Conservation (phyloP, 2,113 vertebrate species). For the Hippocampus mohnikei region DNA sequence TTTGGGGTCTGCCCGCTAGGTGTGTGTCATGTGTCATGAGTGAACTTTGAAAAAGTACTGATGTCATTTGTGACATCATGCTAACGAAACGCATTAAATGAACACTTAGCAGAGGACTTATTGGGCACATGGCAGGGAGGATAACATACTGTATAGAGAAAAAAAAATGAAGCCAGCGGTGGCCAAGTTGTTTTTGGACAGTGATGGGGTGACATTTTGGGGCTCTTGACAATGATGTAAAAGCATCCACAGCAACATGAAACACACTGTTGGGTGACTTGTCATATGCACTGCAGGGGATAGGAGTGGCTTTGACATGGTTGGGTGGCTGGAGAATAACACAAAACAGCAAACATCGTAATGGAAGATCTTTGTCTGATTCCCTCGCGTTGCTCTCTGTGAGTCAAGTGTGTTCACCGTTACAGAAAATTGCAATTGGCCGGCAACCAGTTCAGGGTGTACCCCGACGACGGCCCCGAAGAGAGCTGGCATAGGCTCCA, state of each 20-base stretch:
- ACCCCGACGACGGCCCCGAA: no score
- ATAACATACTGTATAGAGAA: not conserved
- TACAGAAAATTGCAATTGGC: not conserved
- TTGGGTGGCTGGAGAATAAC: not conserved
- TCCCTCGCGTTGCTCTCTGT: not conserved
- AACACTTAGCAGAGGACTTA: not conserved
- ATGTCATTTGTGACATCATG: not conserved
- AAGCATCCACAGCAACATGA: not conserved
- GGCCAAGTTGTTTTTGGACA: not conserved
- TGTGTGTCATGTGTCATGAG: slow-evolving; percentile 15
- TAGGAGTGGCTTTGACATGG: not conserved
- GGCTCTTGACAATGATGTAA: not conserved
- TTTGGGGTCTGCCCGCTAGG: not conserved
- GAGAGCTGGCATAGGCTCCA: no score
- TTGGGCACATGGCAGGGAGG: not conserved
- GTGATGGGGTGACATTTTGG: not conserved
- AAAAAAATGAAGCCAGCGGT: not conserved
- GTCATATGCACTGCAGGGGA: not conserved
- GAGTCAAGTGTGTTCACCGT: not conserved
- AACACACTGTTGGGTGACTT: not conserved
- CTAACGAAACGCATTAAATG: not conserved
- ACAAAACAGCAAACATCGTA: not conserved
- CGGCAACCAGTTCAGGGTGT: no score
- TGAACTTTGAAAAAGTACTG: slow-evolving; percentile 5
- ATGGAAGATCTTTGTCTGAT: not conserved